Percentiles rank a stretch among this genome's conserved stretches.
These are phyloP conservation scores for Spongilla lacustris DNA, from an alignment of 37 sponge, comb jelly and placozoan species.

Conservation along the genomic window DNA sequence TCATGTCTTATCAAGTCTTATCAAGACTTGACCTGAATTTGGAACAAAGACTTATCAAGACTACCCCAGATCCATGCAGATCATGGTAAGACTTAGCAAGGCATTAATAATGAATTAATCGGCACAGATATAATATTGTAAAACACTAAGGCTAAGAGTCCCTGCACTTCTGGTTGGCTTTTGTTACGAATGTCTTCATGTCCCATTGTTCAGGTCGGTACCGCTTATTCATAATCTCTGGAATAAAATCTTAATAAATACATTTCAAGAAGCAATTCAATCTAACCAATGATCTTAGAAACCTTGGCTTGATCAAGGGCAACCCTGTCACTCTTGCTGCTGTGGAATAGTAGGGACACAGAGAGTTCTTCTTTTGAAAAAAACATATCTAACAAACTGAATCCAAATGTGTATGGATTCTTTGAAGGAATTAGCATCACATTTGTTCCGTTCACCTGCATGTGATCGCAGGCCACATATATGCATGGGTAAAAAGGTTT, in stretches of 20 bases:
- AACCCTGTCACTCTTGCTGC: not conserved
- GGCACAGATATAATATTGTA: not conserved
- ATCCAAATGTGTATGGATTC: not conserved
- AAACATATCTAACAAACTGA: not conserved
- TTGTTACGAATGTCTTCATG: not conserved
- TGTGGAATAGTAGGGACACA: not conserved
- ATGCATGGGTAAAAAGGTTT: not conserved
- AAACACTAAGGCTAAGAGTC: not conserved
- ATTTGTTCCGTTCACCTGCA: not conserved
- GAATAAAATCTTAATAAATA: not conserved
- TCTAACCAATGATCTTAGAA: not conserved
- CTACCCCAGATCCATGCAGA: not conserved
- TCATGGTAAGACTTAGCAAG: not conserved
- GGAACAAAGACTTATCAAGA: not conserved
- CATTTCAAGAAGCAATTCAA: slow-evolving; percentile 1
- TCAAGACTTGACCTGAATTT: slow-evolving; percentile 1
- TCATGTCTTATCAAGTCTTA: not conserved
- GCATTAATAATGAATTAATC: not conserved
- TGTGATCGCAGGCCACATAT: not conserved
- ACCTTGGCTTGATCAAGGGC: not conserved
- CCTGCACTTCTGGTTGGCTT: not conserved
- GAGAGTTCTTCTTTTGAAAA: not conserved
- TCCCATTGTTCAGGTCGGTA: not conserved
- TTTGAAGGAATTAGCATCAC: not conserved
- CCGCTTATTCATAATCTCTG: not conserved